Conservation (phyloP, 2,797 vertebrate species). For the Craterocephalus amniculus region DNA sequence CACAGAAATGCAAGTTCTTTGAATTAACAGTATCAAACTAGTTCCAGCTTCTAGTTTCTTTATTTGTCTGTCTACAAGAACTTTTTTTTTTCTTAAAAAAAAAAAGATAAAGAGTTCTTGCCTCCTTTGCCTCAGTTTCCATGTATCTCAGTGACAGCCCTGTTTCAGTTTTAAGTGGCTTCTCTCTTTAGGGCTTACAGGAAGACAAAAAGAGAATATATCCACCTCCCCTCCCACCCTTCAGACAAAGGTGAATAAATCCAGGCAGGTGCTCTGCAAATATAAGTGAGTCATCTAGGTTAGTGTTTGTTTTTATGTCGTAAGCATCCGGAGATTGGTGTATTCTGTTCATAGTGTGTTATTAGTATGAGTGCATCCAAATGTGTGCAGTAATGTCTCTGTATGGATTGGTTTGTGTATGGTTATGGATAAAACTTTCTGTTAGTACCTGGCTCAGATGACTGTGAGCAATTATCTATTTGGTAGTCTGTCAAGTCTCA, state of each 20-base stretch:
- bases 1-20: slow-evolving; percentile 20
- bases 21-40: slow-evolving; percentile 38
- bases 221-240: slow-evolving; percentile 38
- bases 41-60: slow-evolving; percentile 34
- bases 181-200: slow-evolving; percentile 63
- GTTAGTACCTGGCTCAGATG: slow-evolving; percentile 61
- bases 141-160: slow-evolving; percentile 39
- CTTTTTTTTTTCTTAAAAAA: slow-evolving; percentile 57
- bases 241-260: slow-evolving; percentile 57
- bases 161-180: slow-evolving; percentile 69
- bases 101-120: slow-evolving; percentile 43
- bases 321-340: slow-evolving; percentile 23
- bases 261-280: slow-evolving; percentile 48
- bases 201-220: slow-evolving; percentile 51
- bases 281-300: slow-evolving; percentile 35
- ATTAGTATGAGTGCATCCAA: slow-evolving; percentile 1
- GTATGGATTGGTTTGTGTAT: slow-evolving; percentile 20
- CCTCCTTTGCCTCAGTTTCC: slow-evolving; percentile 31
- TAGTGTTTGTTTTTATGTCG: slow-evolving; percentile 36
- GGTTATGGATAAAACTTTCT: slow-evolving; percentile 26
- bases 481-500: slow-evolving; percentile 73
- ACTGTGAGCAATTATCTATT: slow-evolving; percentile 74
- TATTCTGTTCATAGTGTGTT: slow-evolving; percentile 2
- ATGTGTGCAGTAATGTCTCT: slow-evolving; percentile 5
- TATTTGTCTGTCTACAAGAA: slow-evolving; percentile 52